Base-by-base conservation (phyloP, 2,888 invertebrate genomes). In the Lithophane ornitopus region DNA sequence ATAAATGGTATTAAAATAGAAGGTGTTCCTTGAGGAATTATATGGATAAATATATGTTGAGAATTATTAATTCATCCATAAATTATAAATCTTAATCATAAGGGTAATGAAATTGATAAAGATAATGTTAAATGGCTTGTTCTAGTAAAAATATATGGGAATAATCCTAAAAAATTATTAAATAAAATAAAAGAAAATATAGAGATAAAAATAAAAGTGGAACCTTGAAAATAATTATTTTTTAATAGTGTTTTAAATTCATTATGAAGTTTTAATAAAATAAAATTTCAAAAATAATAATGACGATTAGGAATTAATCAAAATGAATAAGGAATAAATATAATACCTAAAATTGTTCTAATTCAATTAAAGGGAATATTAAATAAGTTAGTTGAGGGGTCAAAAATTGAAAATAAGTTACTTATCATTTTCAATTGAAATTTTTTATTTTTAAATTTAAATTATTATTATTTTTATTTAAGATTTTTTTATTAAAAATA, bases 141-240 rank as follows among this genome's bases (percentile, higher is more conserved):
- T 86, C 97, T 96, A 49, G 97, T 97, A 94, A 98, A 98, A 94
- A 98, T 97, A 95, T 97, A 98, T 0, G 98, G 97, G 4, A 98
- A 97, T 95, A 98, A 90, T 0, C 98, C 97, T 95, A 97, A 91
- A 88, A 98, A 97, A 96, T 98, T 98, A 96, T 97, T 97, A 92
- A 97, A 95, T 93, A 98, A 87, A 93, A 98, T 95, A 91, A 97
- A 94, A 61, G 94, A 90, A 92, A 97, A 97, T 92, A 97, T 89
- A 2, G 96, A 94, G 88, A 97, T 95, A 93, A 97, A 97, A 90
- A 97, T 96, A 88, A 97, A 94, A 44, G 97, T 95, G 87, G 94
- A 95, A 87, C 97, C 97, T 90, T 94, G 94, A 89, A 92, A 93
- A 39, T 92, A 92, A 80, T 94, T 93, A 87, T 93, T 93, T 75